A percentile compares a stretch with the other conserved stretches of the same genome.
Evolutionary conservation across 1,140 invertebrate genomes (phyloP).

Genomic region (Leptinotarsa undecemlineata): DNA sequence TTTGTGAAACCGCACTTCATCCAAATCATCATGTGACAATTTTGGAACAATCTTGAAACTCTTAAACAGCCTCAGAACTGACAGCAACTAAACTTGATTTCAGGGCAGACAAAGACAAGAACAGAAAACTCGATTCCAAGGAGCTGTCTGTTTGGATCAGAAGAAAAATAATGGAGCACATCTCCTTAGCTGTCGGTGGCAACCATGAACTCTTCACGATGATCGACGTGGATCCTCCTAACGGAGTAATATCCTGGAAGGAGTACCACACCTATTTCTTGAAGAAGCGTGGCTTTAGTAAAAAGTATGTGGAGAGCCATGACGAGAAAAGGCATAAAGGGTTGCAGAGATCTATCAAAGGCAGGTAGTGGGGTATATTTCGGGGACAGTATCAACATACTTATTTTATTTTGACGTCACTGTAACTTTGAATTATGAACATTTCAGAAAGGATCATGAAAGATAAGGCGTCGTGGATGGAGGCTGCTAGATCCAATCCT

Average conservation of each 20-base stretch:
- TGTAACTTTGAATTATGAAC: not conserved
- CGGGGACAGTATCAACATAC: too few relatives aligned
- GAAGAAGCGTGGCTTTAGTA: conserved; percentile 67
- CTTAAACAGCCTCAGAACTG: too few relatives aligned
- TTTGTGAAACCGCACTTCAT: too few relatives aligned
- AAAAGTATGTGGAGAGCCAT: conserved; percentile 68
- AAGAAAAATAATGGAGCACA: conserved; percentile 74
- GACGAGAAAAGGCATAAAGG: conserved; percentile 66
- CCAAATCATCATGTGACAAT: too few relatives aligned
- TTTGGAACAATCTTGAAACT: too few relatives aligned
- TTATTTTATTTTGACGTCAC: not conserved
- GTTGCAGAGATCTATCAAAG: conserved; percentile 58
- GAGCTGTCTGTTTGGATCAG: conserved; percentile 77
- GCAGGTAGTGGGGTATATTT: conserved; percentile 42
- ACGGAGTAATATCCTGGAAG: conserved; percentile 80
- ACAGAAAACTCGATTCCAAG: conserved; percentile 64
- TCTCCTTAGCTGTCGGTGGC: conserved; percentile 70
- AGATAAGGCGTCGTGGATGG: conserved; percentile 78
- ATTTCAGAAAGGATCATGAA: conserved; percentile 69
- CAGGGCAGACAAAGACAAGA: conserved; percentile 70
- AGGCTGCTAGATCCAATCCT: conserved; percentile 74
- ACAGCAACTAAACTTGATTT: not conserved
- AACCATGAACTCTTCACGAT: conserved; percentile 74
- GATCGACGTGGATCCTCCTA: conserved; percentile 73
- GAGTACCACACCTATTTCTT: conserved; percentile 79